These are phyloP conservation scores for Actinemys pallida DNA, from an alignment of 2,113 vertebrate genomes.

Conservation along the genomic window DNA sequence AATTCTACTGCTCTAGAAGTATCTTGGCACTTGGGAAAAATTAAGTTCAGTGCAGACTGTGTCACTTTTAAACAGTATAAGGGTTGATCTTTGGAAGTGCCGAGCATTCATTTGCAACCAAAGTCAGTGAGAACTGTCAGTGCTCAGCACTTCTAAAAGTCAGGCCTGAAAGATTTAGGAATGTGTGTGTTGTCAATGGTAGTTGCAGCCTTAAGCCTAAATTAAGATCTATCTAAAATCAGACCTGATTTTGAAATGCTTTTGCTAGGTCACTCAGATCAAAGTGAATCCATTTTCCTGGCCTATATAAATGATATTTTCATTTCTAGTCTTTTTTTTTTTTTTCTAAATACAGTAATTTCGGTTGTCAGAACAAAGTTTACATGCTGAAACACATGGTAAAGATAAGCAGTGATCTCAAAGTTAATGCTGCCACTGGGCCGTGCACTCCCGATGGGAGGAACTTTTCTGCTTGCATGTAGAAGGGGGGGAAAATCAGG, in stretches of 20 bases:
- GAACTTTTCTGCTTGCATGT: background rate
- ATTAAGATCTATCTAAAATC: background rate
- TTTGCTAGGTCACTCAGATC: accelerated
- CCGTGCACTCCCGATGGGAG: accelerated
- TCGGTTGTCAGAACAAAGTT: background rate
- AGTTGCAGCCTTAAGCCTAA: background rate
- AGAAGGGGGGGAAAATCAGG: background rate
- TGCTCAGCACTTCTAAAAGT: background rate
- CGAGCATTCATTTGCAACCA: background rate
- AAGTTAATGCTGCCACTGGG: background rate
- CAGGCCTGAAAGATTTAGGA: background rate
- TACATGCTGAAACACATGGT: background rate
- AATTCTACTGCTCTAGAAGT: background rate
- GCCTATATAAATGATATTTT: background rate
- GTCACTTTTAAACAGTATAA: background rate
- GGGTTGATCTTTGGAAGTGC: background rate
- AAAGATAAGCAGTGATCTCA: accelerated
- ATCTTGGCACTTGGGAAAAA: background rate
- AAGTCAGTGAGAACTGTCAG: background rate
- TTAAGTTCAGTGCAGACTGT: background rate
- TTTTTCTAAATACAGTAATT: background rate
- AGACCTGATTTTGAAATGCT: background rate
- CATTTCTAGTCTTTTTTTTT: background rate
- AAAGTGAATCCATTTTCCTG: background rate
- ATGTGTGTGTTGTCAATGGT: accelerated